Percentiles rank a stretch among this genome's conserved stretches.
Evolutionary conservation across 1,140 invertebrate genomes (phyloP).

Genomic region (Mesaphorura yosii): DNA sequence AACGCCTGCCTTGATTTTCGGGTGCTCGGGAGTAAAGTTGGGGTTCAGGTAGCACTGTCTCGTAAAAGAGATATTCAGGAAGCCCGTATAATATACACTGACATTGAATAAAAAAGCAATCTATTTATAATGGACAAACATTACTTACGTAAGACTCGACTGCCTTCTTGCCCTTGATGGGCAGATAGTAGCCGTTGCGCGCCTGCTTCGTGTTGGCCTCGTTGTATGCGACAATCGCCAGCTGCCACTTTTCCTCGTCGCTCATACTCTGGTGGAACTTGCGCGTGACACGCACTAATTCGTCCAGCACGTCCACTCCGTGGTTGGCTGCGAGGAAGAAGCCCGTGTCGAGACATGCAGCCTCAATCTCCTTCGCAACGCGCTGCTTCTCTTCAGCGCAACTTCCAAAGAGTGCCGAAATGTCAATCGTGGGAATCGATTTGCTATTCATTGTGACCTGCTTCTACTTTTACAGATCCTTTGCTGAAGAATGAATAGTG

Average conservation of each 20-base stretch:
- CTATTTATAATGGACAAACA: not conserved
- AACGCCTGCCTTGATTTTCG: not conserved
- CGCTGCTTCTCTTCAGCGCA: not conserved
- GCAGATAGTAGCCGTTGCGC: slow-evolving; percentile 10
- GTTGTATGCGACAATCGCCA: slow-evolving; percentile 11
- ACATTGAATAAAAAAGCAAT: not conserved
- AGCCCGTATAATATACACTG: not conserved
- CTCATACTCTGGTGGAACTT: slow-evolving; percentile 1
- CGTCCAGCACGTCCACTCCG: not conserved
- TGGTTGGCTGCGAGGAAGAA: slow-evolving; percentile 9
- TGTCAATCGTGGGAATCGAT: slow-evolving; percentile 10
- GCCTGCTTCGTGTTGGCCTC: slow-evolving; percentile 1
- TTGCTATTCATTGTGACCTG: too few relatives aligned
- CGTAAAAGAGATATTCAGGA: too few relatives aligned
- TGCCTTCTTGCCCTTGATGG: slow-evolving; percentile 11
- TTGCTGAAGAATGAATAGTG: too few relatives aligned
- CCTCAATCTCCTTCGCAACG: slow-evolving; percentile 3
- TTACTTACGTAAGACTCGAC: slow-evolving; percentile 12
- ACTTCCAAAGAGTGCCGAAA: slow-evolving; percentile 3
- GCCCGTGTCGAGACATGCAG: not conserved
- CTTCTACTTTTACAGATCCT: too few relatives aligned
- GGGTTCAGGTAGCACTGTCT: slow-evolving; percentile 12
- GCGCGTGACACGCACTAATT: not conserved
- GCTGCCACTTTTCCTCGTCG: slow-evolving; percentile 6
- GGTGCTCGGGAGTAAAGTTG: slow-evolving; percentile 1